Base-by-base conservation (phyloP, 2,797 vertebrate genomes). In the Rhynchotus rufescens region DNA sequence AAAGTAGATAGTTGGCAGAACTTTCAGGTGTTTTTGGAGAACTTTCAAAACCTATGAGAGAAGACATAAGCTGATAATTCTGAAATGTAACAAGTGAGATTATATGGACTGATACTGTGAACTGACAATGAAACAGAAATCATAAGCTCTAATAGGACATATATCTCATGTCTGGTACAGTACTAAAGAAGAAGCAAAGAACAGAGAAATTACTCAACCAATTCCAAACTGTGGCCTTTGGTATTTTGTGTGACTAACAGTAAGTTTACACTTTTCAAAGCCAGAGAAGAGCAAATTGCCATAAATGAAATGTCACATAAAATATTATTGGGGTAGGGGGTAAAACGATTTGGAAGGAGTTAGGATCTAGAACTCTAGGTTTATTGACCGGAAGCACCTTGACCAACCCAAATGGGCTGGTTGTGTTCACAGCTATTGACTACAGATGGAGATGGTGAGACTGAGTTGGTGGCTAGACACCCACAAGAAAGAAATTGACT, bases 391-490 rank as follows among this genome's bases (percentile, higher is more conserved):
- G n/a, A 45, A 51, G 49, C 7, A 13, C 11, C 49, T 38, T 62
- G 71, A 79, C 17, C 42, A 59, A 28, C 36, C 10, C 56, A 59
- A 30, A 5, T 12, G 45, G 62, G 19, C 34, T 0, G 64, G 4
- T 26, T 1, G 0, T 30, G 12, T 44, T 86, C 0, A 0, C 44
- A 67, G 30, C 6, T 74, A 60, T 15, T 62, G 71, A 44, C 30
- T 72, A 32, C 60, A 86, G 34, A 81, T 6, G 28, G 23, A 44
- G 14, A 13, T 19, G n/a, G 10, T 34, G 38, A 21, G 32, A 25
- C 26, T 72, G 28, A n/a, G 12, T 3, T 4, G 30, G 5, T n/a
- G 44, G 6, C 2, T 4, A 51, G 22, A 38, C 22, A 61, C 2
- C 15, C 22, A 2, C 0, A 1, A 49, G 85, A 44, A 38, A 32